A percentile compares a stretch with the other conserved stretches of the same genome.
Conservation (phyloP, 2,888 invertebrate genomes). For the Tribolium freemani region DNA sequence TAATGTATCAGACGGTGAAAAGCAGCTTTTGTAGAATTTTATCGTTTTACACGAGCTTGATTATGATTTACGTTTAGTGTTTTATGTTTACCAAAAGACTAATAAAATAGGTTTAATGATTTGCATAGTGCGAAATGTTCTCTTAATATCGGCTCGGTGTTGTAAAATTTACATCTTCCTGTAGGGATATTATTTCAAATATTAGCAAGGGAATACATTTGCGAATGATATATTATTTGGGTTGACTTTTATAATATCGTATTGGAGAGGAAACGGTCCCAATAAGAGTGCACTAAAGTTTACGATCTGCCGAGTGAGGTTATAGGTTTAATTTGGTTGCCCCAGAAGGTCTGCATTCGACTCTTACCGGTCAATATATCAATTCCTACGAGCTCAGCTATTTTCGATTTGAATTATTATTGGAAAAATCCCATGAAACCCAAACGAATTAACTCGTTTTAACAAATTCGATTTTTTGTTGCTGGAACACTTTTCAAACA, state of each 20-base stretch:
- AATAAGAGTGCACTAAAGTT: conserved; percentile 57
- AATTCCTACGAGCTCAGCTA: conserved; percentile 46
- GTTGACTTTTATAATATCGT: conserved; percentile 58
- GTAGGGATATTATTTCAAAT: conserved; percentile 51
- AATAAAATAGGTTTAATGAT: conserved; percentile 24
- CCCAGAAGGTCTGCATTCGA: conserved; percentile 45
- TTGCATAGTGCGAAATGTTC: conserved; percentile 22
- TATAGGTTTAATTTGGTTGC: conserved; percentile 49
- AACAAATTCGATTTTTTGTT: conserved; percentile 26
- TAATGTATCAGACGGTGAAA: not conserved
- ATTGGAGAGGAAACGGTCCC: conserved; percentile 55
- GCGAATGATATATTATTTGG: conserved; percentile 50
- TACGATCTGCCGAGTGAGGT: conserved; percentile 53
- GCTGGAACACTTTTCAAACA: not conserved
- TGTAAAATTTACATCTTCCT: conserved; percentile 45
- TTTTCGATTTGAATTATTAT: conserved; percentile 41
- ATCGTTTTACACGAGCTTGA: conserved; percentile 4
- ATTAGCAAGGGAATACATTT: conserved; percentile 53
- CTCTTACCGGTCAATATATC: conserved; percentile 48
- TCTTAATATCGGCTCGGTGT: conserved; percentile 30
- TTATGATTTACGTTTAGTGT: conserved; percentile 14
- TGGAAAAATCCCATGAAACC: conserved; percentile 29
- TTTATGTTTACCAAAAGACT: conserved; percentile 10
- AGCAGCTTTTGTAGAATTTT: not conserved
- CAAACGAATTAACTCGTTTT: conserved; percentile 24